Evolutionary conservation across 2,113 vertebrate genomes (phyloP).

Genomic region (Siniperca knerii): DNA sequence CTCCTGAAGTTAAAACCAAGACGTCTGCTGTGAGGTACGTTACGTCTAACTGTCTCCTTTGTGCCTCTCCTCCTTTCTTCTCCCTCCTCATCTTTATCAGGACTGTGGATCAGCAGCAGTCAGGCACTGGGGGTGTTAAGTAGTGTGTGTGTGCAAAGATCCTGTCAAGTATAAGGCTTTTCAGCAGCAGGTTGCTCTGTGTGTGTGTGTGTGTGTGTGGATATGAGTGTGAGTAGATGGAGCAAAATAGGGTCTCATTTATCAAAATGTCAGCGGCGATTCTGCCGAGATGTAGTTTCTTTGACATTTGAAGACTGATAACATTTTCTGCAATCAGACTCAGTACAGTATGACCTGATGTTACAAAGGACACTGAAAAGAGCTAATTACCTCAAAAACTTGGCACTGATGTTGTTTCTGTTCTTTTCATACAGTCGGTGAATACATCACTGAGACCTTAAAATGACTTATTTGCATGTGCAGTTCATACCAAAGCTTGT

Average conservation of each 20-base stretch:
- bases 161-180: constrained; percentile 54
- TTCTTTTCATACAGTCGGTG: not conserved
- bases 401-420: not conserved
- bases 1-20: constrained; percentile 56
- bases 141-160: constrained; percentile 40
- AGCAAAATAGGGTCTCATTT: constrained; percentile 53
- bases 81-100: constrained; percentile 18
- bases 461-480: not conserved
- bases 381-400: constrained; percentile 45
- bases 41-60: constrained; percentile 32
- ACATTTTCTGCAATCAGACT: constrained; percentile 43
- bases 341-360: constrained; percentile 48
- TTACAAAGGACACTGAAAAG: constrained; percentile 46
- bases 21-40: constrained; percentile 67
- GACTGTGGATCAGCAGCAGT: constrained; percentile 45
- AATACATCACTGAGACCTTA: not conserved
- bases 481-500: not conserved
- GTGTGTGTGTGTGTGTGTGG: constrained; percentile 12
- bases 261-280: constrained; percentile 65
- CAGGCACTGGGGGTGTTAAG: constrained; percentile 27
- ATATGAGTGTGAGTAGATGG: constrained; percentile 1
- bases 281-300: constrained; percentile 62
- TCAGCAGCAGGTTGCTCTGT: constrained; percentile 60
- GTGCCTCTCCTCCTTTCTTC: constrained; percentile 31
- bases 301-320: constrained; percentile 69